Evolutionary conservation across 2,113 vertebrate genomes (phyloP).

Genomic region (Pollimyrus isidori): DNA sequence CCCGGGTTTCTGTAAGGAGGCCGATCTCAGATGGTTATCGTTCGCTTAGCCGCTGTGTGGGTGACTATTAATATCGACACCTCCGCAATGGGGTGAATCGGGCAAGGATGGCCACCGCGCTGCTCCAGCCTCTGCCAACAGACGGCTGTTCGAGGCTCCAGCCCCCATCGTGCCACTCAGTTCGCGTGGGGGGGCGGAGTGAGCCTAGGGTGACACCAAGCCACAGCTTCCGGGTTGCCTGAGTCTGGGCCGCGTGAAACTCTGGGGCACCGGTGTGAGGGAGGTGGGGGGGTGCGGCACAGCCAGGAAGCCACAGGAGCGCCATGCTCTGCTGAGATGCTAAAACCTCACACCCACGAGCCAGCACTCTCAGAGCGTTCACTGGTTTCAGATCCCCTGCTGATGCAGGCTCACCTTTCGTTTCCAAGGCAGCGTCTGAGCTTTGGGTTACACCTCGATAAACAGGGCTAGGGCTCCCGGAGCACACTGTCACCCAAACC

Average conservation of each 20-base stretch:
- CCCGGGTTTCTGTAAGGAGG: constrained; percentile 77
- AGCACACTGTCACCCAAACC: neutral
- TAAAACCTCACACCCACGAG: neutral
- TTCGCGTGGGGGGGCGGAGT: neutral
- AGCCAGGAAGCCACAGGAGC: neutral
- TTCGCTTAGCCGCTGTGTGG: neutral
- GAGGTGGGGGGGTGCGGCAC: neutral
- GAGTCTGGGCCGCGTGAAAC: neutral
- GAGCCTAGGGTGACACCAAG: neutral
- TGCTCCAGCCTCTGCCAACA: neutral
- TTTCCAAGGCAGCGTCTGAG: neutral
- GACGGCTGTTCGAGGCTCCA: neutral
- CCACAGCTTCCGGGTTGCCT: neutral
- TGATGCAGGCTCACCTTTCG: neutral
- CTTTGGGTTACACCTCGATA: neutral
- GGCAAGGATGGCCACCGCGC: neutral
- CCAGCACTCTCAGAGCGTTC: neutral
- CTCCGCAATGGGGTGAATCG: neutral
- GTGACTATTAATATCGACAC: neutral
- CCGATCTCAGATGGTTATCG: neutral
- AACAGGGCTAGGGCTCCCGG: neutral
- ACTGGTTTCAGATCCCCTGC: neutral
- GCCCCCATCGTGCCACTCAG: neutral
- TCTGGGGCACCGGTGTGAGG: neutral
- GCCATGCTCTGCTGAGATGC: neutral